phyloP scores from a whole-genome alignment of 2,797 vertebrate genomes.

The Spheniscus humboldti region DNA sequence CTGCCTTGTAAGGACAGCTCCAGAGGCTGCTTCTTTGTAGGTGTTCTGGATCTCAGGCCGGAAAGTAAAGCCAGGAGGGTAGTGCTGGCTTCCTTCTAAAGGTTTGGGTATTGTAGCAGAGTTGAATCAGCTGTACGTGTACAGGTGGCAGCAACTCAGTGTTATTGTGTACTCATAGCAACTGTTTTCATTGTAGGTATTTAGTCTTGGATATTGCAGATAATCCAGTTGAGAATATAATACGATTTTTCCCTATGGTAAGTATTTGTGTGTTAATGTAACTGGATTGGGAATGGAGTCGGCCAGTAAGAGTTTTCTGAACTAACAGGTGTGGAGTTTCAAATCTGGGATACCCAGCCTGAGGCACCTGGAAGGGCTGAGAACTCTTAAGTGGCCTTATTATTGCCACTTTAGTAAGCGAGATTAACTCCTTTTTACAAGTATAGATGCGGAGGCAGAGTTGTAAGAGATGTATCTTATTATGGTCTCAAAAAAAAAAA shows the following conservation, averaged over 20 bases:
- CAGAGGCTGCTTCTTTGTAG: neutral
- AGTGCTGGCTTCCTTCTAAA: neutral
- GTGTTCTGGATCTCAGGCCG: neutral
- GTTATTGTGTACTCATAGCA: slow-evolving; percentile 10
- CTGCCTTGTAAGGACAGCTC: neutral
- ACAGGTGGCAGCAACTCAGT: neutral
- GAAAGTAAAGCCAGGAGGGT: neutral
- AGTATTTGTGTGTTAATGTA: slow-evolving; percentile 52
- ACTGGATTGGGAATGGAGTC: neutral
- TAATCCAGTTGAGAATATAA: slow-evolving; percentile 99
- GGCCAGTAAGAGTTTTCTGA: neutral
- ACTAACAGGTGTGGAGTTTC: neutral
- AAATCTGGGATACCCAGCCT: neutral
- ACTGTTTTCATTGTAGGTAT: slow-evolving; percentile 82
- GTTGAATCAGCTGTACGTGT: neutral
- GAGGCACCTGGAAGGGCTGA: neutral
- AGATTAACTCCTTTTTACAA: neutral
- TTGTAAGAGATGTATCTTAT: neutral
- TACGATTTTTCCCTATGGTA: slow-evolving; percentile 94
- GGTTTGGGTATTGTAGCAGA: neutral
- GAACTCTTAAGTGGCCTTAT: neutral
- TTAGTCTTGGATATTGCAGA: slow-evolving; percentile 99
- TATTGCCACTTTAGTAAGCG: neutral
- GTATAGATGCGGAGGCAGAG: neutral
- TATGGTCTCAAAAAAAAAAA: neutral